Base-by-base conservation (phyloP, 2,797 vertebrate genomes). In the Craterocephalus amniculus region DNA sequence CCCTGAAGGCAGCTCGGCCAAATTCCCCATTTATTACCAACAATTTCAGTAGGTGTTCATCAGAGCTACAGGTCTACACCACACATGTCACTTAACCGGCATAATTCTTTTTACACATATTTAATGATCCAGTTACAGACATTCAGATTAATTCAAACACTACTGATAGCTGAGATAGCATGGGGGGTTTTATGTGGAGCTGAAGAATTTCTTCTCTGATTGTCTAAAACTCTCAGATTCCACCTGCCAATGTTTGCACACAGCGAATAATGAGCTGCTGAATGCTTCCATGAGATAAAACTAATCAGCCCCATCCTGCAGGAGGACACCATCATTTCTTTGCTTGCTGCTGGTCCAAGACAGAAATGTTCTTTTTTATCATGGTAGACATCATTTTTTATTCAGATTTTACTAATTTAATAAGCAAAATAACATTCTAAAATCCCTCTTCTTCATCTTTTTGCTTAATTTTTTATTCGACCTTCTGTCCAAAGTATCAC, bases 1-100 rank as follows among this genome's bases (percentile, higher is more conserved):
- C 58, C 66, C 20, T 56, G 45, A 70, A 11, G 43, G 35, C 61
- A 57, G 36, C 11, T 62, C 22, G 14, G 14, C 58, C 51, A 14
- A 54, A 52, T 62, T 29, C 2, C 4, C 6, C 56, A 60, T 61
- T 55, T 20, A 36, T 49, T 13, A 29, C 40, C 4, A 11, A 20
- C 35, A 22, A 45, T 63, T 63, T 70, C 22, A 13, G 4, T 18
- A 20, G n/a, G 14, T 63, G 52, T 43, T 43, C 36, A 5, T 43
- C 14, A 20, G 43, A n/a, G 45, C n/a, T 43, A 18, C 24, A 20
- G 22, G 8, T 60, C 36, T 60, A 5, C 24, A 35, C 10, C 24
- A 4, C 16, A 6, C 35, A n/a, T 8, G 32, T 29, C 20, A 12
- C 54, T 9, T 32, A n/a, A 34, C 32, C 6, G 13, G 14, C 11